phyloP scores from a whole-genome alignment of 2,888 invertebrate species.

The Drosophila peninsularis region DNA sequence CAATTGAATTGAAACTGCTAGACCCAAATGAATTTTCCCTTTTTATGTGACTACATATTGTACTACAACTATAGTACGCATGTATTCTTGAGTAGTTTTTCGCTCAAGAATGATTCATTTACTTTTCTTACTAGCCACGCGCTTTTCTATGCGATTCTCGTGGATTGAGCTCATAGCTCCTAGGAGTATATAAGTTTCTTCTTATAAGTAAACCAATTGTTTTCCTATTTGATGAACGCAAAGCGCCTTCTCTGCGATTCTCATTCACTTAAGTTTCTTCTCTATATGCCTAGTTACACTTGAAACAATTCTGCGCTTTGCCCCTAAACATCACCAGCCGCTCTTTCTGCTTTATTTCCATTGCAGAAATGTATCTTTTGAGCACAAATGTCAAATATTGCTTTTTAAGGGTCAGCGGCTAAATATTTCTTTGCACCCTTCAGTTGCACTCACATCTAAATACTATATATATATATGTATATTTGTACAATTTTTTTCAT shows the following conservation, averaged over 20 bases:
- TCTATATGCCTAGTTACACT: neutral
- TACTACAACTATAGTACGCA: neutral
- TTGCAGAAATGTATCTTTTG: slow-evolving; percentile 65
- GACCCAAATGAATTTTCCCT: slow-evolving; percentile 4
- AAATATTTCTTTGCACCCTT: slow-evolving; percentile 46
- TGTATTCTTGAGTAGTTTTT: neutral
- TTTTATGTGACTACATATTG: neutral
- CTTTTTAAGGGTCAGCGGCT: slow-evolving; percentile 77
- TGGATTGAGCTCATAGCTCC: neutral
- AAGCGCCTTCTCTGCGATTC: neutral
- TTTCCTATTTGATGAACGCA: neutral
- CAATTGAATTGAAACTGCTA: slow-evolving; percentile 27
- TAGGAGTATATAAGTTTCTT: neutral
- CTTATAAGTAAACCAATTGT: neutral
- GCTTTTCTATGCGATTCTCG: neutral
- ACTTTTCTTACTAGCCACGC: neutral
- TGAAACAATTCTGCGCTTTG: slow-evolving; percentile 10
- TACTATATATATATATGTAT: neutral
- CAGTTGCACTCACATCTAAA: slow-evolving; percentile 17
- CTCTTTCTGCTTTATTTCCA: slow-evolving; percentile 20
- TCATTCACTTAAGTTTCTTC: neutral
- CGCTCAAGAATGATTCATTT: neutral
- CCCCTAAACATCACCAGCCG: slow-evolving; percentile 1
- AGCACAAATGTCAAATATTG: slow-evolving; percentile 80
- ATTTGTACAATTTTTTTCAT: slow-evolving; percentile 43